Conservation (phyloP, 2,113 vertebrate genomes). For the Craseonycteris thonglongyai region DNA sequence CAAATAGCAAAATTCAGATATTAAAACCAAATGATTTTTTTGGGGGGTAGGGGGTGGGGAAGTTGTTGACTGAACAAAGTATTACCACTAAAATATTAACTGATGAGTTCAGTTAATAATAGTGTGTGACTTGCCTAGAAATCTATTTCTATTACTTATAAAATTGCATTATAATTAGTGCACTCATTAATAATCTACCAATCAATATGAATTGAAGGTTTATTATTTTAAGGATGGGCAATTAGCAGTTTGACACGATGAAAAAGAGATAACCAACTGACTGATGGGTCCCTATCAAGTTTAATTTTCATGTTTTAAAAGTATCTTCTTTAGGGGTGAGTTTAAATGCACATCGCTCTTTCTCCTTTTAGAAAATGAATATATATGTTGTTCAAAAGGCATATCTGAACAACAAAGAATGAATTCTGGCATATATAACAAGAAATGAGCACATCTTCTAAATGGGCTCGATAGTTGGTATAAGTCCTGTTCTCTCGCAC, state of each 20-base stretch:
- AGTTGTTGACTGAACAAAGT: background rate
- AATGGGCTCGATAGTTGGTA: conserved; percentile 34
- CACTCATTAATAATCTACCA: conserved; percentile 61
- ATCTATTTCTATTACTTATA: conserved; percentile 61
- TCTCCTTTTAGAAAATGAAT: conserved; percentile 60
- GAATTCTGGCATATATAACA: conserved; percentile 46
- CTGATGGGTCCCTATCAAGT: conserved; percentile 75
- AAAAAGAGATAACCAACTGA: conserved; percentile 70
- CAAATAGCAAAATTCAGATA: background rate
- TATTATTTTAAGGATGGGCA: conserved; percentile 73
- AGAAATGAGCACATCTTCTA: conserved; percentile 46
- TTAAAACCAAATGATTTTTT: background rate
- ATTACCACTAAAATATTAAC: background rate
- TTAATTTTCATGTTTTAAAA: conserved; percentile 79
- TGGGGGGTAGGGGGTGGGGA: too few species aligned
- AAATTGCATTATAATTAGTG: conserved; percentile 52
- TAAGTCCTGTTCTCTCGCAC: conserved; percentile 54
- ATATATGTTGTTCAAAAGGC: conserved; percentile 55
- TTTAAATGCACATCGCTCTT: conserved; percentile 64
- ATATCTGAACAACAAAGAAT: conserved; percentile 60
- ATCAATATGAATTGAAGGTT: conserved; percentile 73
- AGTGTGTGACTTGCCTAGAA: conserved; percentile 50
- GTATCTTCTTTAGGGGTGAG: conserved; percentile 63
- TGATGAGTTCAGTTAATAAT: conserved; percentile 59
- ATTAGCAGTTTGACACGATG: conserved; percentile 75